Base-by-base conservation (phyloP, 2,797 vertebrate genomes). In the Rallus crepitans region DNA sequence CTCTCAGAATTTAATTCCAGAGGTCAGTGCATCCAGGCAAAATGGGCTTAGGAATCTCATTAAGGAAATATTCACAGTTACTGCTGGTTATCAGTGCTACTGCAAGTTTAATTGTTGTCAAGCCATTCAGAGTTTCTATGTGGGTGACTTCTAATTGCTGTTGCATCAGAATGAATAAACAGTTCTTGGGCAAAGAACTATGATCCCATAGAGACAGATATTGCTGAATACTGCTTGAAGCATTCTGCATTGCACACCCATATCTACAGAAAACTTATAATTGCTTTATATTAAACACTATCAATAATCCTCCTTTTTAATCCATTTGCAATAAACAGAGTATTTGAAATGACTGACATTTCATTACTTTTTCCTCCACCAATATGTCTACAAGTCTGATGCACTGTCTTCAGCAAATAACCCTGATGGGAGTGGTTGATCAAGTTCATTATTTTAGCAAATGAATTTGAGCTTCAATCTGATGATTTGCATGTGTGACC, bases 91-190 rank as follows among this genome's bases (percentile, higher is more conserved):
- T 90, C 95, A 90, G 85, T 33, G 60, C 78, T 82, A 63, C 80
- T 72, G 69, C 42, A 63, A 82, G 72, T 93, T 83, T 90, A 83
- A 92, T 87, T 90, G 72, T 88, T 96, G 80, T 91, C 87, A 60
- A 78, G 56, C 48, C 2, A 8, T 72, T 94, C 66, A 27, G 80
- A 90, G 70, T 92, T 95, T 96, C 83, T 77, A 0, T 45, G 71
- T 71, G 90, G 33, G 64, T 80, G 87, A 87, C 60, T 92, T 68
- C 40, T 93, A 94, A 95, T 66, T 82, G 66, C 56, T 91, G 28
- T 96, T 95, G 63, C 82, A 84, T 88, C 93, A 94, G 82, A 96
- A 83, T 28, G 60, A 96, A 89, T 73, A 89, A 95, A 92, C 57
- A 76, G 42, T 88, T 88, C 37, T 83, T 69, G 56, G 60, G 89